Evolutionary conservation across 1,140 invertebrate genomes (phyloP).

Genomic region (Conopomorpha cramerella): DNA sequence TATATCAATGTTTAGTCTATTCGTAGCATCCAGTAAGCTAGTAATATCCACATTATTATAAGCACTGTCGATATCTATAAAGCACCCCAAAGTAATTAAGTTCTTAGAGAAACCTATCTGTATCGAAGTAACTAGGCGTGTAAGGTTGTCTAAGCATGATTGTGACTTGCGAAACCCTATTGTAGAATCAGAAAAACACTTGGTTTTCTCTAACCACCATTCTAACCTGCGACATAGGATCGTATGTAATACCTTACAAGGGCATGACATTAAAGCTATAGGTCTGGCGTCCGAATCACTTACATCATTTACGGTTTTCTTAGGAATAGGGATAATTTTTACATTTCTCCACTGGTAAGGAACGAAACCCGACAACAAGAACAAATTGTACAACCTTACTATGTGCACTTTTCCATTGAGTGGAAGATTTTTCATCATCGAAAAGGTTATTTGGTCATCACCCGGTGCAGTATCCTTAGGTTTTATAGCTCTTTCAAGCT

Average conservation of each 20-base stretch:
- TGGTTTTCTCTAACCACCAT: slow-evolving; percentile 7
- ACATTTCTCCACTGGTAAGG: slow-evolving; percentile 26
- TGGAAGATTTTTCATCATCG: slow-evolving; percentile 11
- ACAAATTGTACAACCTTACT: slow-evolving; percentile 8
- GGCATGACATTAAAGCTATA: slow-evolving; percentile 18
- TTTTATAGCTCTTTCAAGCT: slow-evolving; percentile 9
- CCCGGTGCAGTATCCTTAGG: slow-evolving; percentile 10
- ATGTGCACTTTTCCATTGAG: slow-evolving; percentile 3
- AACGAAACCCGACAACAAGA: slow-evolving; percentile 5
- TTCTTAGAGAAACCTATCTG: slow-evolving; percentile 6
- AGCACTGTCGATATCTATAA: slow-evolving; percentile 11
- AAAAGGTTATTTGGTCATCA: slow-evolving; percentile 13
- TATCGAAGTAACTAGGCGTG: slow-evolving; percentile 3
- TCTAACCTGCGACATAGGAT: slow-evolving; percentile 9
- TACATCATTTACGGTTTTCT: slow-evolving; percentile 10
- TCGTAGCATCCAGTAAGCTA: not conserved
- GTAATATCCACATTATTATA: slow-evolving; percentile 10
- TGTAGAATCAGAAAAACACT: not conserved
- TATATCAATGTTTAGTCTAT: slow-evolving; percentile 1
- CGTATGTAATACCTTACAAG: slow-evolving; percentile 16
- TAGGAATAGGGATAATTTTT: slow-evolving; percentile 23
- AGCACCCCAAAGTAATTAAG: slow-evolving; percentile 4
- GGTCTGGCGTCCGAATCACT: slow-evolving; percentile 13
- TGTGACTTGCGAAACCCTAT: slow-evolving; percentile 4
- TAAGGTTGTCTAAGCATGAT: slow-evolving; percentile 7